Evolutionary conservation across 2,888 invertebrate genomes (phyloP).

Genomic region (Erynnis tages): DNA sequence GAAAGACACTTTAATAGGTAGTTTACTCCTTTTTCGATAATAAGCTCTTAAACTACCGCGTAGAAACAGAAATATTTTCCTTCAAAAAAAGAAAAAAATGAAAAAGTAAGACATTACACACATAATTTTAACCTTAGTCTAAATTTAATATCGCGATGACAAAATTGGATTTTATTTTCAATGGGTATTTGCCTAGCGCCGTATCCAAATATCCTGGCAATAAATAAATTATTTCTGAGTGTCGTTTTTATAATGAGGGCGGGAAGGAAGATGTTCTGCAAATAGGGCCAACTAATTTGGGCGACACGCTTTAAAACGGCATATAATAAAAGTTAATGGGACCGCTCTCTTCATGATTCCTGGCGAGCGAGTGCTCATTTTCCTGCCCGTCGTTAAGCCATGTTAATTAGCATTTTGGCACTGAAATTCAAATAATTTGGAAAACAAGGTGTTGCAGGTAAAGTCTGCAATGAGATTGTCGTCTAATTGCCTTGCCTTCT

Average conservation of each 20-base stretch:
- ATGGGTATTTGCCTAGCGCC: background rate
- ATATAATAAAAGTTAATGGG: constrained; percentile 79
- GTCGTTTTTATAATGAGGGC: constrained; percentile 59
- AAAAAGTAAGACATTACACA: no score
- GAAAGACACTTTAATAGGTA: no score
- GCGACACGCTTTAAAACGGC: constrained; percentile 74
- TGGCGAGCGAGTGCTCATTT: constrained; percentile 72
- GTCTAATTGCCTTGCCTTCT: background rate
- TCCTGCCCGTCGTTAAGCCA: constrained; percentile 61
- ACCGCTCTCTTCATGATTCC: constrained; percentile 72
- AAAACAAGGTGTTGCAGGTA: constrained; percentile 45
- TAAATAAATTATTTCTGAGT: constrained; percentile 58
- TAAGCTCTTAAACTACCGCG: no score
- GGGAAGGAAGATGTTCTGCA: constrained; percentile 60
- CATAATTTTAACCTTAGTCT: no score
- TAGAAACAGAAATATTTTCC: no score
- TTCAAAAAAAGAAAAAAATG: no score
- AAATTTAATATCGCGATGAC: no score
- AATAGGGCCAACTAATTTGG: constrained; percentile 78
- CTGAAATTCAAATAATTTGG: constrained; percentile 70
- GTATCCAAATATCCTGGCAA: constrained; percentile 31
- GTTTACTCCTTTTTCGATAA: no score
- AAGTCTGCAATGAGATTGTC: constrained; percentile 31
- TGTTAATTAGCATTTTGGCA: constrained; percentile 79
- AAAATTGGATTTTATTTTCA: no score